Conservation (phyloP, 1,140 invertebrate species). For the Epicauta chinensis region DNA sequence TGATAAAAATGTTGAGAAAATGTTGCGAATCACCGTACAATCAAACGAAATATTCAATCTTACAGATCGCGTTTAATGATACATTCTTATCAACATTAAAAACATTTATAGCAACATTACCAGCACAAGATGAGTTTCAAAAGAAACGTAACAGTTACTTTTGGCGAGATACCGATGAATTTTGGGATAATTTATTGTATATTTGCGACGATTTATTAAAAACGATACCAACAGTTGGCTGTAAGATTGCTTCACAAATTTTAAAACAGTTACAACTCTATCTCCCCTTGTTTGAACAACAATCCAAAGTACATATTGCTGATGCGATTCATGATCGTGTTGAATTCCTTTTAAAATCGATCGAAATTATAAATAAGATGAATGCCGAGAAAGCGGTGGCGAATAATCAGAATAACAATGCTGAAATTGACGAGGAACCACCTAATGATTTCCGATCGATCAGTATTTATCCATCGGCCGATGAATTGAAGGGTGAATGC, state of each 20-base stretch:
- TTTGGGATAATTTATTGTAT: conserved; percentile 17
- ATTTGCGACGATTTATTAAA: conserved; percentile 3
- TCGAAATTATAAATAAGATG: conserved; percentile 33
- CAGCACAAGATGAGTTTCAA: conserved; percentile 12
- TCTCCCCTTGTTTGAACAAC: conserved; percentile 38
- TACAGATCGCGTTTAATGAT: conserved; percentile 12
- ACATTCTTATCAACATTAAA: conserved; percentile 15
- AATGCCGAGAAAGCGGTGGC: conserved; percentile 28
- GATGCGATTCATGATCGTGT: conserved; percentile 36
- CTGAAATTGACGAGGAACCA: conserved; percentile 37
- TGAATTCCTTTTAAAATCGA: conserved; percentile 33
- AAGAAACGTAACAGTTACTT: conserved; percentile 13
- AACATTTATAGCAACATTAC: conserved; percentile 15
- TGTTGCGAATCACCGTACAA: conserved; percentile 14
- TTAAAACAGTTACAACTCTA: conserved; percentile 39
- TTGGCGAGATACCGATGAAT: conserved; percentile 22
- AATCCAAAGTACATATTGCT: conserved; percentile 36
- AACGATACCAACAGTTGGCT: conserved; percentile 25
- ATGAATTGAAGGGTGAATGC: conserved; percentile 34
- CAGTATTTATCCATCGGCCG: conserved; percentile 41
- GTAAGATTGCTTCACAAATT: conserved; percentile 38
- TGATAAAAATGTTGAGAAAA: conserved; percentile 20
- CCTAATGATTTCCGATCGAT: conserved; percentile 45
- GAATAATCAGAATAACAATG: neutral
- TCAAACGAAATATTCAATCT: conserved; percentile 10